These are phyloP conservation scores for Eurystomus glaucurus DNA, from an alignment of 2,797 vertebrate species.

Conservation along the genomic window DNA sequence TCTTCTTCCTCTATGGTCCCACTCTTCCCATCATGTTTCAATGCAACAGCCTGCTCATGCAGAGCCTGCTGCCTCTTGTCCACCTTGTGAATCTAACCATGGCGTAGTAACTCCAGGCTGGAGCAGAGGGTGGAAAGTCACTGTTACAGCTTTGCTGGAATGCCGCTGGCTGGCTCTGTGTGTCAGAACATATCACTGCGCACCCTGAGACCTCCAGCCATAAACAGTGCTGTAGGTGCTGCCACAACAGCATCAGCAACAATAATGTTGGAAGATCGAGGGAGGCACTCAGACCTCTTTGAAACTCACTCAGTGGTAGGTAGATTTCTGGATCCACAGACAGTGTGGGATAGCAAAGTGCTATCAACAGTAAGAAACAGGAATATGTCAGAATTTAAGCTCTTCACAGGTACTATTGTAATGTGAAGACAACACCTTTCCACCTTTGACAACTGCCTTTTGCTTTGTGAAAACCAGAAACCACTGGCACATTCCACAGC, in stretches of 20 bases:
- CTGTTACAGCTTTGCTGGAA: background rate
- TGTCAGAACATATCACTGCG: background rate
- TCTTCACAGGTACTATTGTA: background rate
- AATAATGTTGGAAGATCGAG: background rate
- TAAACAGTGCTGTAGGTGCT: background rate
- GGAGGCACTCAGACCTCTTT: background rate
- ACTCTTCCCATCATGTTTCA: too few relatives aligned
- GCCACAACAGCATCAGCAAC: background rate
- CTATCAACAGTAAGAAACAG: background rate
- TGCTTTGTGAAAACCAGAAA: conserved; percentile 19
- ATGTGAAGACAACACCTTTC: background rate
- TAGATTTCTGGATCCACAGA: background rate
- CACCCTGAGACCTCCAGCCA: rapidly evolving
- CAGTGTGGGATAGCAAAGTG: background rate
- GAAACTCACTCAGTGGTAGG: background rate
- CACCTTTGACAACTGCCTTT: background rate
- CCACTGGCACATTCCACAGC: background rate
- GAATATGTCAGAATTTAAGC: background rate
- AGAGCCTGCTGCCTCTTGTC: too few relatives aligned
- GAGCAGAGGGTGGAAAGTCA: background rate
- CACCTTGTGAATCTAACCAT: too few relatives aligned
- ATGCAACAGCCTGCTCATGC: too few relatives aligned
- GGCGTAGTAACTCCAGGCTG: too few relatives aligned
- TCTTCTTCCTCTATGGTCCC: too few relatives aligned
- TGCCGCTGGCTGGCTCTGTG: background rate